phyloP scores from a whole-genome alignment of 2,888 invertebrate species.

The Frankliniella fusca region DNA sequence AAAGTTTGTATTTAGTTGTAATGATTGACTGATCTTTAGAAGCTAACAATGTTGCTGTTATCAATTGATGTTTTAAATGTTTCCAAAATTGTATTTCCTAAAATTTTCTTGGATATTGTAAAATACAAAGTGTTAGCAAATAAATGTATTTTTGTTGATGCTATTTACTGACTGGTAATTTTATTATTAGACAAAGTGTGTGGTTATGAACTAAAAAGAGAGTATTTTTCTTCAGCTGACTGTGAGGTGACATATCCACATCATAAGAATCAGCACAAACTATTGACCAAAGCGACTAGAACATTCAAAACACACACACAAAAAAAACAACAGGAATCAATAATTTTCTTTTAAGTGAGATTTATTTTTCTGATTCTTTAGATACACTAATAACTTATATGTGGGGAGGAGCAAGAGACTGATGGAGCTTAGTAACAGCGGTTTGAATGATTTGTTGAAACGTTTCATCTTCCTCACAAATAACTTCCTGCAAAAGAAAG shows the following conservation, averaged over 20 bases:
- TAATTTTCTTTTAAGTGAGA: too few relatives aligned
- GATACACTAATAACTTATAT: too few relatives aligned
- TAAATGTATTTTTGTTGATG: not conserved
- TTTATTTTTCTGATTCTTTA: too few relatives aligned
- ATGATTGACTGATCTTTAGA: not conserved
- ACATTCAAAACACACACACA: too few relatives aligned
- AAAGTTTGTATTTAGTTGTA: not conserved
- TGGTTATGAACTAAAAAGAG: too few relatives aligned
- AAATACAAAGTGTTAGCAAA: not conserved
- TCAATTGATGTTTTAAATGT: not conserved
- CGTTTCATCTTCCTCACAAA: slow-evolving; percentile 73
- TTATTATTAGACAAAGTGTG: not conserved
- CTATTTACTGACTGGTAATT: not conserved
- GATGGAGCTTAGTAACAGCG: slow-evolving; percentile 77
- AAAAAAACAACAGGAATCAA: too few relatives aligned
- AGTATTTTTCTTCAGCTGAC: too few relatives aligned
- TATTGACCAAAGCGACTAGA: too few relatives aligned
- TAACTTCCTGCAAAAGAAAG: slow-evolving; percentile 61
- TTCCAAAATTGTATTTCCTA: not conserved
- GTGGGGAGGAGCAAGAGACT: slow-evolving; percentile 65
- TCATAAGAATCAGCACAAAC: too few relatives aligned
- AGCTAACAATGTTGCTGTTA: not conserved
- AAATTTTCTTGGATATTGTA: not conserved
- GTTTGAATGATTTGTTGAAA: slow-evolving; percentile 81
- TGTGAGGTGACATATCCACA: too few relatives aligned